phyloP scores from a whole-genome alignment of 2,797 vertebrate genomes.

The Gambusia yucatana region DNA sequence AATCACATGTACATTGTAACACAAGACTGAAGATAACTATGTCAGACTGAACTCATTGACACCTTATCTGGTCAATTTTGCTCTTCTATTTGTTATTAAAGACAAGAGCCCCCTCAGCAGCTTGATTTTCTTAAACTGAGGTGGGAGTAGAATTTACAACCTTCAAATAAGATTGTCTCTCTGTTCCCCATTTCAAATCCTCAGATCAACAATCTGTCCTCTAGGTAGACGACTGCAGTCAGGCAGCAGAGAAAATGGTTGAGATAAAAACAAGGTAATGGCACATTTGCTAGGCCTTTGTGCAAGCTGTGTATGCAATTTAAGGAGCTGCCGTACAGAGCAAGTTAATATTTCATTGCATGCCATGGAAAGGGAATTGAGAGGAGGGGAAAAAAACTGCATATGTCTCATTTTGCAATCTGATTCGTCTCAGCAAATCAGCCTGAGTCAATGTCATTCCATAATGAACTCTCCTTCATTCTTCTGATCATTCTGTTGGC shows the following conservation, averaged over 20 bases:
- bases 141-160: constrained; percentile 47
- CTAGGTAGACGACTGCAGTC: constrained; percentile 56
- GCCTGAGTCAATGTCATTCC: constrained; percentile 74
- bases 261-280: constrained; percentile 83
- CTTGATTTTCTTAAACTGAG: constrained; percentile 56
- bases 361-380: constrained; percentile 61
- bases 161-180: constrained; percentile 55
- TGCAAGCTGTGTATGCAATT: constrained; percentile 74
- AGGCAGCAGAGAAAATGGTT: constrained; percentile 69
- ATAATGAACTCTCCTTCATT: constrained; percentile 72
- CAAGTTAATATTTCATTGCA: constrained; percentile 81
- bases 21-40: constrained; percentile 14
- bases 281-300: constrained; percentile 77
- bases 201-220: constrained; percentile 75
- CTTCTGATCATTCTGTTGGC: constrained; percentile 50
- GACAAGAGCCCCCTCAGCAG: constrained; percentile 28
- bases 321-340: constrained; percentile 71
- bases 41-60: constrained; percentile 27
- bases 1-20: constrained; percentile 16
- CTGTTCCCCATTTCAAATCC: constrained; percentile 56
- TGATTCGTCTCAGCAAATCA: constrained; percentile 81
- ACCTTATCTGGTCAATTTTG: constrained; percentile 36
- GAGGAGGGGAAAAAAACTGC: constrained; percentile 44
- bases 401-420: constrained; percentile 79
- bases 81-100: constrained; percentile 37